A percentile compares a stretch with the other conserved stretches of the same genome.
These are phyloP conservation scores for Nematostella vectensis DNA, from an alignment of 92 coral and sea anemone genomes.

Conservation along the genomic window DNA sequence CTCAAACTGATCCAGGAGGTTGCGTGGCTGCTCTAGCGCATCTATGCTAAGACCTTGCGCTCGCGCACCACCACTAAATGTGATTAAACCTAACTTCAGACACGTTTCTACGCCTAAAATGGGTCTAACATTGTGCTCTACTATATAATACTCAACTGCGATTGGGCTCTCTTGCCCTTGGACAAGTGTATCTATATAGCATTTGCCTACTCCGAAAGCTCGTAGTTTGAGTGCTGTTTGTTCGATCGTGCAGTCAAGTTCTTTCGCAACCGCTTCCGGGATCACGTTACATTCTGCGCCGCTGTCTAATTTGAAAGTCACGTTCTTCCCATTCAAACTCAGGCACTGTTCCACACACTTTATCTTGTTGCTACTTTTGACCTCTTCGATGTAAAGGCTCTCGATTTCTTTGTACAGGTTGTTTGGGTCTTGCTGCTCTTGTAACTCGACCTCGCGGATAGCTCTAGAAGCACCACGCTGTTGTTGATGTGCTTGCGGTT, in stretches of 20 bases:
- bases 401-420: not conserved
- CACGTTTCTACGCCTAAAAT: slow-evolving; percentile 34
- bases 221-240: slow-evolving; percentile 13
- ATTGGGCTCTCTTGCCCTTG: slow-evolving; percentile 5
- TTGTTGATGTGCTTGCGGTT: slow-evolving; percentile 4
- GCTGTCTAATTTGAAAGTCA: slow-evolving; percentile 22
- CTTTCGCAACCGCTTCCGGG: slow-evolving; percentile 9
- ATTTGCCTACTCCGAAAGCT: slow-evolving; percentile 36
- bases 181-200: slow-evolving; percentile 9
- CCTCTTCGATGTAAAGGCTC: not conserved
- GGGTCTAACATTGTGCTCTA: slow-evolving; percentile 28
- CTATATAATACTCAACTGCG: slow-evolving; percentile 26
- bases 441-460: slow-evolving; percentile 12
- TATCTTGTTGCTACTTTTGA: not conserved
- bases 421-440: slow-evolving; percentile 6
- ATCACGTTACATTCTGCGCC: slow-evolving; percentile 29
- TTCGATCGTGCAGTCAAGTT: slow-evolving; percentile 13
- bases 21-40: slow-evolving; percentile 1
- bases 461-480: slow-evolving; percentile 12
- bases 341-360: not conserved
- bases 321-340: not conserved
- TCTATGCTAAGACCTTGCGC: not conserved
- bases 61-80: slow-evolving; percentile 1
- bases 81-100: slow-evolving; percentile 12
- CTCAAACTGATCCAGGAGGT: not conserved